These are phyloP conservation scores for Pseudanteris insignis DNA, from an alignment of 2,888 invertebrate genomes.

Conservation along the genomic window DNA sequence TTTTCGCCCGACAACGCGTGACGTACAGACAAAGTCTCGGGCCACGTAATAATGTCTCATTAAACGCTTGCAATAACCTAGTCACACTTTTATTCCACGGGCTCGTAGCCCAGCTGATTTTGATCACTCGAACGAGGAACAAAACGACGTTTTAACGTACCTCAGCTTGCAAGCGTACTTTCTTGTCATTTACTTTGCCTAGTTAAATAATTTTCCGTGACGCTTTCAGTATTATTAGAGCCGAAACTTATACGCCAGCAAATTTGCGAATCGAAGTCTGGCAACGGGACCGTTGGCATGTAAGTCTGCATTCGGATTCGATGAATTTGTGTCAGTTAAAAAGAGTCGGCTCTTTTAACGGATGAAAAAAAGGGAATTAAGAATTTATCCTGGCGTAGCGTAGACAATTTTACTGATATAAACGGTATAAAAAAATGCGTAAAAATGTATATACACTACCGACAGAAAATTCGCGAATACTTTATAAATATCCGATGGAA, in stretches of 20 bases:
- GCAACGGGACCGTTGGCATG: constrained; percentile 2
- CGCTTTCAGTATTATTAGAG: constrained; percentile 25
- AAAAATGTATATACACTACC: too few relatives aligned
- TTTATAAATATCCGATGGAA: too few relatives aligned
- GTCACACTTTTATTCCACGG: neutral
- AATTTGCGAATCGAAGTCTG: constrained; percentile 13
- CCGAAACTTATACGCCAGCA: constrained; percentile 13
- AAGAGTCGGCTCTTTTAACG: too few relatives aligned
- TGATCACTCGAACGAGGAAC: constrained; percentile 23
- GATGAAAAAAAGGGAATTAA: too few relatives aligned
- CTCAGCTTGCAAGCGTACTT: constrained; percentile 12
- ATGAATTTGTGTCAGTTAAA: too few relatives aligned
- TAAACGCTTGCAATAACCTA: neutral
- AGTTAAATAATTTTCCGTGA: constrained; percentile 23
- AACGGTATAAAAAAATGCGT: too few relatives aligned
- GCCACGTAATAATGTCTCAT: constrained; percentile 8
- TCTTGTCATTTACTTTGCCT: constrained; percentile 28
- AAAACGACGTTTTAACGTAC: constrained; percentile 18
- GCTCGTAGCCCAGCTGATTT: constrained; percentile 16
- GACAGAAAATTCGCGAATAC: too few relatives aligned
- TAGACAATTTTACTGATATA: too few relatives aligned
- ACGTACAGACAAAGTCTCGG: neutral
- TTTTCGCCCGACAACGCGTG: neutral
- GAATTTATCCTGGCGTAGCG: too few relatives aligned
- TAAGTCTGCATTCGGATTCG: too few relatives aligned